Evolutionary conservation across 1,140 invertebrate species (phyloP), one percentile per base, ranked within the genome.

Genomic region (Diprion similis): DNA sequence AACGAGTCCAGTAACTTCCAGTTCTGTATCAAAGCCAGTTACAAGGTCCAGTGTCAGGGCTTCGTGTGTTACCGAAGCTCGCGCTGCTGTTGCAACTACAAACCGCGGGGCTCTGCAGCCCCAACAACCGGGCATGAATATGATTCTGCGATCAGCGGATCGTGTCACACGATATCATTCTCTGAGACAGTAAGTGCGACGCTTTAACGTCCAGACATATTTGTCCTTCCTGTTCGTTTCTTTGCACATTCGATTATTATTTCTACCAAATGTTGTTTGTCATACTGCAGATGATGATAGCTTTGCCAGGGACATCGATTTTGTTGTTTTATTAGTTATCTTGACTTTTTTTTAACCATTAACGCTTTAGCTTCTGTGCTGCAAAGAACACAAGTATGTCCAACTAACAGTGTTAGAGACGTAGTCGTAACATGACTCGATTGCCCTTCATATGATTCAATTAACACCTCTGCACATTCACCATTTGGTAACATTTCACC

Each of bases 111-210:
- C 80, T 70, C 74, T 80, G 66, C 79, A 84, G 75, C 79, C 81
- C 6, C 78, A 83, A 70, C 78, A 83, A 70, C 76, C 79, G 73
- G 81, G 81, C 70, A 81, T 85, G 77, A 85, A 84, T 76, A 87
- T 88, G 85, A 85, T 85, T 45, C 80, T 88, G 70, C 82, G 87
- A 79, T 87, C 86, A 71, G 84, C 85, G 59, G 86, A 88, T 76
- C 82, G 86, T 77, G 81, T 86, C 78, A 83, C 76, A 76, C 85
- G 85, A 74, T 85, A 86, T 79, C 83, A 85, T 78, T 82, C 84
- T 78, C 78, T 86, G 73, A 87, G 84, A 75, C 85, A 87, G 87
- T 89, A 88, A 89, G 87, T 87, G 24, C 24, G 24, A 37, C 6
- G 24, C 69, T 78, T 47, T 46, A 59, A 59, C 13, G 46, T 71